Evolutionary conservation across 2,888 invertebrate genomes (phyloP), one percentile per base, ranked within the genome.

Genomic region (Thecocarcelia acutangulata): DNA sequence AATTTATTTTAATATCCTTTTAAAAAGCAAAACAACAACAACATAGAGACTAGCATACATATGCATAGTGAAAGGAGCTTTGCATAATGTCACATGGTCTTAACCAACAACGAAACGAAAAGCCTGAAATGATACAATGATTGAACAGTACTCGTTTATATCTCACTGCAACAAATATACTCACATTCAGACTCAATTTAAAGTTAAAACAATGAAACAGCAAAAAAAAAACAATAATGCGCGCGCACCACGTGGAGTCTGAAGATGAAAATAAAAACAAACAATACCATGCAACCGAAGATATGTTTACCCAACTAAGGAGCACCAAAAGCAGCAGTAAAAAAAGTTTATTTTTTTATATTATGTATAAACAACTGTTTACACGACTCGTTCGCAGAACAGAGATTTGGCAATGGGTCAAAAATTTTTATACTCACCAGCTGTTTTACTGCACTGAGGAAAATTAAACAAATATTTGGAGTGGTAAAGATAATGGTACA

Each of bases 221-320:
- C 24, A 24, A 6, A 8, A 33, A 78, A 70, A 48, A 48, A 59
- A 59, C 50, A 56, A 85, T 85, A 74, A 17, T 90, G 89, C 91
- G 89, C 88, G 89, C 90, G 90, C 90, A 91, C 90, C 90, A 90
- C 90, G 91, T 90, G 90, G 88, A 87, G 87, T 84, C 86, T 54
- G 46, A 73, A 79, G n/a, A 13, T 48, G 33, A 58, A 56, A 77
- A 80, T 64, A 80, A 80, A 64, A 82, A 79, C 76, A 81, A 83
- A 64, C 64, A 81, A 54, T 15, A 24, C 28, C 59, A 69, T 63
- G 17, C 69, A 70, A 44, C 46, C 58, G 64, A 68, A 15, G 42
- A 77, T 77, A 72, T 70, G 61, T 80, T 83, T 73, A 73, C 42
- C 50, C 74, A 78, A 78, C 63, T 70, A 50, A 75, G 74, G 64